A percentile compares a stretch with the other conserved stretches of the same genome.
These are phyloP conservation scores for Dryadula phaetusa DNA, from an alignment of 2,888 invertebrate genomes.

Conservation along the genomic window DNA sequence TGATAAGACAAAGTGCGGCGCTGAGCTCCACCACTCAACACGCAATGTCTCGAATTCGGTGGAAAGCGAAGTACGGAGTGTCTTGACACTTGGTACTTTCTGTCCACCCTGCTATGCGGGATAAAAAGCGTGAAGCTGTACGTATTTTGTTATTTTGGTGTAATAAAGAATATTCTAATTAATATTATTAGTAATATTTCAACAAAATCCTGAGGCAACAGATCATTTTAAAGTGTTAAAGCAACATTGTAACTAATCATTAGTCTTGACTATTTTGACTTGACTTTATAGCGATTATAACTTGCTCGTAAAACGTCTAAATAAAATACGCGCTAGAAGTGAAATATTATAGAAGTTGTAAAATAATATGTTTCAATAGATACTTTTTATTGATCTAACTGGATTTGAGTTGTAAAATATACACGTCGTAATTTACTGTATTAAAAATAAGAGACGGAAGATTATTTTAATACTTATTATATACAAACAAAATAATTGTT, in stretches of 20 bases:
- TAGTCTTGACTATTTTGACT: conserved; percentile 48
- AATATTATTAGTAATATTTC: conserved; percentile 30
- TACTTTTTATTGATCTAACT: conserved; percentile 12
- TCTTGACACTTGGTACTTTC: no score
- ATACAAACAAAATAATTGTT: no score
- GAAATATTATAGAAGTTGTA: conserved; percentile 41
- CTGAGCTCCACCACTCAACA: no score
- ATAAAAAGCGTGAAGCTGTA: no score
- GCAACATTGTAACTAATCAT: conserved; percentile 59
- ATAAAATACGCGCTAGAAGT: conserved; percentile 60
- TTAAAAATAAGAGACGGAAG: neutral
- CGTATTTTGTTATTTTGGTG: no score
- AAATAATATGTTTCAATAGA: conserved; percentile 50
- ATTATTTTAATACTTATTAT: neutral
- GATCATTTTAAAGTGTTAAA: conserved; percentile 46
- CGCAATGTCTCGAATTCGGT: no score
- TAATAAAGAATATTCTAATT: no score
- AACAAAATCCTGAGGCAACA: conserved; percentile 33
- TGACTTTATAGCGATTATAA: conserved; percentile 52
- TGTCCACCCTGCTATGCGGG: no score
- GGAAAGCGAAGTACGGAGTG: no score
- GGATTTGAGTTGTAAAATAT: conserved; percentile 9
- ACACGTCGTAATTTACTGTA: conserved; percentile 4
- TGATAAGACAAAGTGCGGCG: no score
- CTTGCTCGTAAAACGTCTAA: conserved; percentile 56